Conservation (phyloP, 2,888 invertebrate species). For the Sminthurinus aureus region DNA sequence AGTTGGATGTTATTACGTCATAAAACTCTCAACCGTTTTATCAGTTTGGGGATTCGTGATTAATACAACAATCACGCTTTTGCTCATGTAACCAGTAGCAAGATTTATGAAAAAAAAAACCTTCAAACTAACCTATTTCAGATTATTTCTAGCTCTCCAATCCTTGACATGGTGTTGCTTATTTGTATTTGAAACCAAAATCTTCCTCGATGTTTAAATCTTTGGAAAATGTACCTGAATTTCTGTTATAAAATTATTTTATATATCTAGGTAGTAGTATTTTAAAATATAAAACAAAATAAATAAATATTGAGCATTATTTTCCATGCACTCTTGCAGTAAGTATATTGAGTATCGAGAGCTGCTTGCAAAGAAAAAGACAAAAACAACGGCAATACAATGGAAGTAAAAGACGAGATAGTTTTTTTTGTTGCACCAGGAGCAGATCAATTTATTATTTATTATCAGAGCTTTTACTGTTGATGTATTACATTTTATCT, state of each 20-base stretch:
- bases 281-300: background rate
- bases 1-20: background rate
- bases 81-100: background rate
- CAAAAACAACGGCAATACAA: background rate
- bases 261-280: background rate
- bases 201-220: too few relatives aligned
- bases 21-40: background rate
- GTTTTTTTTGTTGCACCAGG: background rate
- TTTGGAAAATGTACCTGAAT: too few relatives aligned
- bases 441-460: background rate
- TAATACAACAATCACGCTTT: conserved; percentile 11
- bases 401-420: background rate
- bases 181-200: background rate
- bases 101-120: background rate
- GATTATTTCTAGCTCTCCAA: background rate
- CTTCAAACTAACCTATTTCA: too few relatives aligned
- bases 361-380: background rate
- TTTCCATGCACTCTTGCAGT: background rate
- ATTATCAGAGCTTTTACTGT: background rate
- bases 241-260: background rate
- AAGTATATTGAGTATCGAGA: background rate
- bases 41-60: conserved; percentile 1
- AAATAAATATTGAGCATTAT: background rate
- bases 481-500: background rate
- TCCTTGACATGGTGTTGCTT: background rate